These are phyloP conservation scores for Drosophila eugracilis DNA, from an alignment of 1,140 invertebrate genomes.

Conservation along the genomic window DNA sequence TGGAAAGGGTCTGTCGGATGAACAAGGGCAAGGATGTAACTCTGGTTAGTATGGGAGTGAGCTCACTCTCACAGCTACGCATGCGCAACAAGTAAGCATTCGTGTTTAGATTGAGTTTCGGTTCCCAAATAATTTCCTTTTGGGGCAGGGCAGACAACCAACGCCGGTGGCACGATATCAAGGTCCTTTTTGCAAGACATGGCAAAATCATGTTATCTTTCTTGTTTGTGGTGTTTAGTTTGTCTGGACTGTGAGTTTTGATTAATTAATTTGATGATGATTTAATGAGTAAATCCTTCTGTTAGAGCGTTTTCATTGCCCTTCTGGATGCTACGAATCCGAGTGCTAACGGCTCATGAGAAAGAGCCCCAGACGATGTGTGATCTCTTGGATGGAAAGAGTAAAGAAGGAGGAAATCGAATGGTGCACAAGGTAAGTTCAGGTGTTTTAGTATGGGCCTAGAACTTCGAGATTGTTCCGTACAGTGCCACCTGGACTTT, in stretches of 20 bases:
- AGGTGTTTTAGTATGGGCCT: no score
- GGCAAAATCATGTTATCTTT: background rate
- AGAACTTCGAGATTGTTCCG: no score
- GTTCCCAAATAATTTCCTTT: background rate
- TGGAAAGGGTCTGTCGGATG: constrained; percentile 38
- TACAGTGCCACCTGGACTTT: constrained; percentile 11
- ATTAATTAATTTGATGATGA: no score
- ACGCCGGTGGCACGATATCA: background rate
- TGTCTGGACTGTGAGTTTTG: constrained; percentile 8
- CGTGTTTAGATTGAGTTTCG: background rate
- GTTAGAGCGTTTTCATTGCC: constrained; percentile 36
- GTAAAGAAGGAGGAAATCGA: no score
- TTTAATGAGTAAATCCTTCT: no score
- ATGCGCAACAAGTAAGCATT: background rate
- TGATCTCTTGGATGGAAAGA: background rate
- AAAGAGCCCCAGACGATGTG: constrained; percentile 3
- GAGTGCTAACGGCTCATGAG: background rate
- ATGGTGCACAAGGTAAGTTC: no score
- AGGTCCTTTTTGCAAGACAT: background rate
- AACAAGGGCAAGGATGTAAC: constrained; percentile 53
- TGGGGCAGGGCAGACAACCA: background rate
- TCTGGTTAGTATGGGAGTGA: constrained; percentile 36
- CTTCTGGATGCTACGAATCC: constrained; percentile 49
- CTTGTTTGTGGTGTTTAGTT: background rate
- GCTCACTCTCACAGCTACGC: constrained; percentile 18